These are phyloP conservation scores for Eulemur albifrons DNA, from an alignment of 2,797 vertebrate species.

Conservation along the genomic window DNA sequence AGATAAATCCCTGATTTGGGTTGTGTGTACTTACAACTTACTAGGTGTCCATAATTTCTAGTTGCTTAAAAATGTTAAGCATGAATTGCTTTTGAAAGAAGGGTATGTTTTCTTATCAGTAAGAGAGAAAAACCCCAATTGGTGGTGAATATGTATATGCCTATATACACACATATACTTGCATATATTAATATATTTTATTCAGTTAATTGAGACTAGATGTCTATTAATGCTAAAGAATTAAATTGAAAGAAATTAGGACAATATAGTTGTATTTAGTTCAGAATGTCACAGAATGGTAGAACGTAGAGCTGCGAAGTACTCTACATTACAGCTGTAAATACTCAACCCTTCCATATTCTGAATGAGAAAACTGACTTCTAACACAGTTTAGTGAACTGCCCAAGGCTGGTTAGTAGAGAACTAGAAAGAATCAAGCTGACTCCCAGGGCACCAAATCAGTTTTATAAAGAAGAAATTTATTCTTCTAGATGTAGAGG, in stretches of 20 bases:
- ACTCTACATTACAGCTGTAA: neutral
- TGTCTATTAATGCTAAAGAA: neutral
- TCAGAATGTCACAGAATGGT: neutral
- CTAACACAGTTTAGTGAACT: neutral
- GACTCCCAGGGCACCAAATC: neutral
- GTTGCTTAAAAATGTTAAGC: neutral
- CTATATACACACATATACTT: neutral
- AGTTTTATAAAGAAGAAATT: neutral
- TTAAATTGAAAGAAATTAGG: neutral
- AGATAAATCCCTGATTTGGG: neutral
- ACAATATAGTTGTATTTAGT: neutral
- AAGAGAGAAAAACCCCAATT: neutral
- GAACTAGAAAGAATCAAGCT: neutral
- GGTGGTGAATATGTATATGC: neutral
- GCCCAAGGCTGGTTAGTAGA: neutral
- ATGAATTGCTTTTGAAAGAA: neutral
- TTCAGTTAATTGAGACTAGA: constrained; percentile 21
- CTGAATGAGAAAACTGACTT: constrained; percentile 9
- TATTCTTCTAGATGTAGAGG: neutral
- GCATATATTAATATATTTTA: neutral
- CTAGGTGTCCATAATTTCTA: neutral
- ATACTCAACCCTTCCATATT: neutral
- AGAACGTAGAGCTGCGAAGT: neutral
- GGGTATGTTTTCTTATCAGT: neutral
- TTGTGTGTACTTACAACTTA: neutral